Evolutionary conservation across 2,888 invertebrate genomes (phyloP), one percentile per base, ranked within the genome.

Genomic region (Phalera bucephala): DNA sequence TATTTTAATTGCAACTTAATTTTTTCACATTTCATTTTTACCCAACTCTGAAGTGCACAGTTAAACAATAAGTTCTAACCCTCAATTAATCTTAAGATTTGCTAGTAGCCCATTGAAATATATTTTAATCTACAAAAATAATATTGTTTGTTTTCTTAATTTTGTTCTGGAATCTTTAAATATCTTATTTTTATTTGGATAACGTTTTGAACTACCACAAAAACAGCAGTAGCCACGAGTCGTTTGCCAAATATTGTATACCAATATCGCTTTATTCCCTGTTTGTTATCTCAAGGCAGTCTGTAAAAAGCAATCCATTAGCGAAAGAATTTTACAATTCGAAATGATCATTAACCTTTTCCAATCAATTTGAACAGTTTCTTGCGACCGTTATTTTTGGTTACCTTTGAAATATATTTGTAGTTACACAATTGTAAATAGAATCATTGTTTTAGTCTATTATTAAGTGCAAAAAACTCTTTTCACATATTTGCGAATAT

Each of bases 111-210:
- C n/a, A n/a, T n/a, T n/a, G n/a, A 22, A 22, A 10, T 10, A 22
- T 10, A 10, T 22, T 22, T 10, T 22, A 10, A 10, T 9, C 2
- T 22, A 10, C 22, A 22, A 9, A 22, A 22, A 22, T n/a, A n/a
- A n/a, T 6, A 10, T 22, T 3, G n/a, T 11, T 26, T 26, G 13
- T 26, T 26, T 26, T 26, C 17, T 5, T 3, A 17, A 17, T 17
- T 17, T 15, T 8, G 9, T 1, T 5, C 28, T 15, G 1, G 28
- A 15, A 5, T 28, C 14, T n/a, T 9, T 15, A 9, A 15, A 28
- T 15, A 14, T 1, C 15, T 1, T 28, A 9, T 28, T 28, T 15
- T 28, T 28, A 28, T 28, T 28, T 28, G n/a, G 28, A 15, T 28
- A 28, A 28, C 28, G 9, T 28, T 15, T n/a, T 4, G 15, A 28